A percentile compares a stretch with the other conserved stretches of the same genome.
Conservation (phyloP, 2,113 vertebrate species). For the Actenoides hombroni region DNA sequence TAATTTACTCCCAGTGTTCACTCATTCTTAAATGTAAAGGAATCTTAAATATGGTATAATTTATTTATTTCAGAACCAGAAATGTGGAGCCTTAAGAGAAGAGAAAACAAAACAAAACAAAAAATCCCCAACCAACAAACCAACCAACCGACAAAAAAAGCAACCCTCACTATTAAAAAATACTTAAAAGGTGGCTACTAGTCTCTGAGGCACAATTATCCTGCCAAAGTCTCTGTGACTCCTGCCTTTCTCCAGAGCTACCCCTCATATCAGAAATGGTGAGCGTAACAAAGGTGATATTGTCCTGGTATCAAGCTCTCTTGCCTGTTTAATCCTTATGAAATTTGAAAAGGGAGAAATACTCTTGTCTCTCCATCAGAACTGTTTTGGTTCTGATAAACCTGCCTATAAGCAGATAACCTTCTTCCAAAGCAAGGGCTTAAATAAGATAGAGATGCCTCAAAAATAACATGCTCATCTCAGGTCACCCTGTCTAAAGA, state of each 20-base stretch:
- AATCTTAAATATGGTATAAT: background rate
- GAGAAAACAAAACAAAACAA: background rate
- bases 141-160: no score
- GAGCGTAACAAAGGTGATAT: background rate
- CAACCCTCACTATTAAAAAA: background rate
- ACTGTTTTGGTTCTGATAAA: background rate
- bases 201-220: background rate
- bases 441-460: background rate
- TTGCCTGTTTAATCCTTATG: background rate
- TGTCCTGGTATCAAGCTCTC: background rate
- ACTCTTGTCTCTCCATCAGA: background rate
- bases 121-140: no score
- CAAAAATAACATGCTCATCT: background rate
- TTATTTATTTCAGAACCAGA: background rate
- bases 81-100: background rate
- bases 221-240: background rate
- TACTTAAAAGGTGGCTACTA: background rate
- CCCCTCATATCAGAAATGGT: rapidly evolving
- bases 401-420: background rate
- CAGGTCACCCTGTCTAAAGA: background rate
- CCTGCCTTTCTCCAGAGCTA: background rate
- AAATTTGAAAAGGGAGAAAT: background rate
- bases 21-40: background rate
- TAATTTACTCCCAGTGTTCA: background rate
- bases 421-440: background rate